Evolutionary conservation across 2,888 invertebrate genomes (phyloP), one percentile per base, ranked within the genome.

Genomic region (Heliconius aoede): DNA sequence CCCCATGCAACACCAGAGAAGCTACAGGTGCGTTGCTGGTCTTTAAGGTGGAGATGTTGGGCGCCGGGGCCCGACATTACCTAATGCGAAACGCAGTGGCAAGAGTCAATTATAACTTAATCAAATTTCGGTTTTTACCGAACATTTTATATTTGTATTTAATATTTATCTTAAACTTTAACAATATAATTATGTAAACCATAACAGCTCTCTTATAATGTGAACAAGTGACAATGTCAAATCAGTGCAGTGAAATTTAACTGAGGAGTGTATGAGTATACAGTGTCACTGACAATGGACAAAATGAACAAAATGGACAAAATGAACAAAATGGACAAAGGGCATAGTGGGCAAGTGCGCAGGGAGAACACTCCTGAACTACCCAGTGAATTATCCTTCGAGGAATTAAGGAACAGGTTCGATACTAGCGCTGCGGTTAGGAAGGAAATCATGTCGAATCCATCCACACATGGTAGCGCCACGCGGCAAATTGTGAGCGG

Each of bases 401-500:
- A 94, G 85, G 94, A 93, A 89, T 86, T 93, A 86, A 86, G 93
- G 73, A 92, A 93, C 77, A 86, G 88, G 81, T 94, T 94, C 85
- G 94, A 94, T 82, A 89, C 88, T 84, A 92, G 91, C 89, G 92
- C 93, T 87, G 86, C 87, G 86, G 87, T 84, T 84, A 84, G 88
- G 78, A 86, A 89, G 81, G 93, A 93, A 85, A 91, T 93, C 79
- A 88, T 89, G 79, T 90, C 93, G 83, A 92, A 91, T 82, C 94
- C 94, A 24, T 90, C 94, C 60, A 93, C 94, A 80, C 94, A 95
- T 83, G 91, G 90, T 80, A 95, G 95, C 89, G 94, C 92, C 80
- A 94, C 89, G 55, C 87, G 95, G 24, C 95, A 95, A 81, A 90
- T 92, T 61, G 94, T 95, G 67, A 95, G 94, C 85, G 95, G 95